phyloP scores from a whole-genome alignment of 1,140 invertebrate genomes.

The Hyles vespertilio region DNA sequence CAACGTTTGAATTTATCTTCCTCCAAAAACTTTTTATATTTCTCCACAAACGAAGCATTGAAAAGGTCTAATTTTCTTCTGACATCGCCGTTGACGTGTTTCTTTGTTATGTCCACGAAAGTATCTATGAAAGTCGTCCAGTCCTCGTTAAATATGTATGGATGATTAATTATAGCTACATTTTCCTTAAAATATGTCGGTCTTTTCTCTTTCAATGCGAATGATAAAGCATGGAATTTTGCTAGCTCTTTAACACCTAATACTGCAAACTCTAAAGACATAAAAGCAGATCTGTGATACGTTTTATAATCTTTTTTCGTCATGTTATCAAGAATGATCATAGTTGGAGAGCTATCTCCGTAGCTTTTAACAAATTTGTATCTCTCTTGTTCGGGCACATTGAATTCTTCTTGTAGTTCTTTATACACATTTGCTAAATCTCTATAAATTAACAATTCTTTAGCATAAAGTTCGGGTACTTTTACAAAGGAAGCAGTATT shows the following conservation, averaged over 20 bases:
- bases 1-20: conserved; percentile 19
- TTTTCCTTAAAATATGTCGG: conserved; percentile 31
- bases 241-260: conserved; percentile 25
- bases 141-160: conserved; percentile 18
- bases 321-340: conserved; percentile 34
- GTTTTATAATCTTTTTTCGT: conserved; percentile 27
- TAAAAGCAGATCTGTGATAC: conserved; percentile 22
- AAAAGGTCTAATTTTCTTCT: conserved; percentile 30
- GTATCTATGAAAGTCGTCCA: conserved; percentile 10
- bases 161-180: conserved; percentile 17
- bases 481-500: conserved; percentile 12
- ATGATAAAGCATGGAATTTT: conserved; percentile 35
- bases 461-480: conserved; percentile 11
- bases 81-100: conserved; percentile 26
- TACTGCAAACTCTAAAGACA: conserved; percentile 23
- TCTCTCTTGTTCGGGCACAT: conserved; percentile 26
- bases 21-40: conserved; percentile 32
- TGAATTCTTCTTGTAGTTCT: conserved; percentile 26
- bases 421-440: conserved; percentile 21
- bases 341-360: conserved; percentile 12
- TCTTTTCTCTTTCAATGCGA: conserved; percentile 23
- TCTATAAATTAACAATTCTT: conserved; percentile 26
- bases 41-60: conserved; percentile 24
- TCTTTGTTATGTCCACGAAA: conserved; percentile 15
- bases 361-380: conserved; percentile 28